Base-by-base conservation (phyloP, 2,113 vertebrate genomes). In the Thamnaconus septentrionalis region DNA sequence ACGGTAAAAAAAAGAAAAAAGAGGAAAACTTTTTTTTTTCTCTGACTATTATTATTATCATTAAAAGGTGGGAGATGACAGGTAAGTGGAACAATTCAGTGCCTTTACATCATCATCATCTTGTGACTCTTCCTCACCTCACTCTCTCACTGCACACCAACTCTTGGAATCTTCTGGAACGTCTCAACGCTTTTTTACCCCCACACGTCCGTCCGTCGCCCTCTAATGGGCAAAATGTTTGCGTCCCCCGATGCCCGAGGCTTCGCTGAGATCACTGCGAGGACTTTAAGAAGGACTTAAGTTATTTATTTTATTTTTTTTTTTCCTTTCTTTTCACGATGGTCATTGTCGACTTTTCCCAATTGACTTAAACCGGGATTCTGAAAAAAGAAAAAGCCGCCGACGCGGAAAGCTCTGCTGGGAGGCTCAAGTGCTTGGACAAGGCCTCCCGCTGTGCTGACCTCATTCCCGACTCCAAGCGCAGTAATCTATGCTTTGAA, bases 401-500 rank as follows among this genome's bases (percentile, higher is more conserved):
- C 68, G 81, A 79, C 45, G 12, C 69, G 18, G 18, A 31, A 31
- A 66, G 67, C 57, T 66, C 61, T 69, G 68, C 59, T 31, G 18
- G 54, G 53, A 68, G 74, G 72, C 70, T 80, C 80, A 70, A 53
- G 77, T 80, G 78, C 73, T 82, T 79, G 64, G 65, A 69, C 75
- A 75, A 59, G 76, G 77, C 66, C 81, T 78, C 85, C 84, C 18
- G 61, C 81, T 85, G 85, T 60, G 75, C 61, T 89, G 87, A 85
- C 87, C 87, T 89, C 79, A 85, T 85, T 87, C 73, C 79, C 69
- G 75, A 64, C 73, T 79, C 66, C 73, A 81, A 69, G 78, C 81
- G 64, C 64, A 66, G 84, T 85, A 85, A 84, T 88, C 82, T 89
- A 84, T 78, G 80, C 82, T 76, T 71, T 82, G 71, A 83, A 82